A percentile compares a stretch with the other conserved stretches of the same genome.
phyloP scores from a whole-genome alignment of 2,888 invertebrate genomes.

The Pristionchus mayeri region DNA sequence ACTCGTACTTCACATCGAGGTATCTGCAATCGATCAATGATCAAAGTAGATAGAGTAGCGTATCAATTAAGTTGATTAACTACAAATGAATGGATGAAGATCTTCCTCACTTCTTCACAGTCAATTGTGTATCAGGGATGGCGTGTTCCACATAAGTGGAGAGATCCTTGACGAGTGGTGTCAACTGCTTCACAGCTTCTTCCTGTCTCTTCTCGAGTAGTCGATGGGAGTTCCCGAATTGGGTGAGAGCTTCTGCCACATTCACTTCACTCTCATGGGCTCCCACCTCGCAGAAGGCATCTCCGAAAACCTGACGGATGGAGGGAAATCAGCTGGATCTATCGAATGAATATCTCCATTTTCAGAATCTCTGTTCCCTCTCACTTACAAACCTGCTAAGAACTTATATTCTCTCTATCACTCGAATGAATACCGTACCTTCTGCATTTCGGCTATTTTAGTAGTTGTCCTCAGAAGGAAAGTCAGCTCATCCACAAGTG shows the following conservation, averaged over 20 bases:
- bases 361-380: no score
- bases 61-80: no score
- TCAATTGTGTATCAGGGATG: conserved; percentile 96
- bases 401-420: not conserved
- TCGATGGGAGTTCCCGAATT: conserved; percentile 60
- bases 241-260: conserved; percentile 54
- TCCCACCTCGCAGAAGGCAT: conserved; percentile 93
- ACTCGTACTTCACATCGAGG: conserved; percentile 98
- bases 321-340: no score
- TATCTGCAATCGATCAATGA: conserved; percentile 80
- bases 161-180: conserved; percentile 90
- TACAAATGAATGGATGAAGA: not conserved
- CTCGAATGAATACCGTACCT: conserved; percentile 76
- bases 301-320: conserved; percentile 85
- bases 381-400: no score
- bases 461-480: conserved; percentile 80
- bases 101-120: conserved; percentile 90
- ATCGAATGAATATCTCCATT: no score
- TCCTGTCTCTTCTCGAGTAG: conserved; percentile 50
- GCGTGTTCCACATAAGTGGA: conserved; percentile 95
- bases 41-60: no score
- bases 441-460: conserved; percentile 88
- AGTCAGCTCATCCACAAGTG: conserved; percentile 87
- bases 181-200: conserved; percentile 65
- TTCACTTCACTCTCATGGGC: conserved; percentile 83